A percentile compares a stretch with the other conserved stretches of the same genome.
Evolutionary conservation across 2,888 invertebrate genomes (phyloP).

Genomic region (Cantharis rufa): DNA sequence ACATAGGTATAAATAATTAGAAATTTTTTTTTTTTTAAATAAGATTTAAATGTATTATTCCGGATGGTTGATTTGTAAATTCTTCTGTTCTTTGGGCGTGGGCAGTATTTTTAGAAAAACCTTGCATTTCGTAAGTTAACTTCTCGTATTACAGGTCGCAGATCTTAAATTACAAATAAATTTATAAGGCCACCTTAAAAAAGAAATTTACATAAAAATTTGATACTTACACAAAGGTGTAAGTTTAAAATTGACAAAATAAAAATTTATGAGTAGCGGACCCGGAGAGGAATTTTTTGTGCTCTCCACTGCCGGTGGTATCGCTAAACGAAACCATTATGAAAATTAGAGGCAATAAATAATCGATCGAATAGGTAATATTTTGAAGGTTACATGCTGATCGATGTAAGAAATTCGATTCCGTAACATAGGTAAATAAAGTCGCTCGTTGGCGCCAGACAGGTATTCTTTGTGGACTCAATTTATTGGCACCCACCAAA

Average conservation of each 20-base stretch:
- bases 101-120: background rate
- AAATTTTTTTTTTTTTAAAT: too few relatives aligned
- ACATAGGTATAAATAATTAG: too few relatives aligned
- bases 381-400: conserved; percentile 8
- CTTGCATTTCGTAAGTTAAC: background rate
- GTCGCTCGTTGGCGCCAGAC: conserved; percentile 12
- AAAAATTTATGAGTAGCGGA: background rate
- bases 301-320: background rate
- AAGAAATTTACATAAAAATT: background rate
- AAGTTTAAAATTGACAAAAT: background rate
- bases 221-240: background rate
- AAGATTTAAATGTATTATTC: too few relatives aligned
- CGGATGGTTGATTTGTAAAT: background rate
- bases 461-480: conserved; percentile 17
- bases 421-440: conserved; percentile 10
- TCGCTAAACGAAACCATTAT: background rate
- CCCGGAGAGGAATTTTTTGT: background rate
- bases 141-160: background rate
- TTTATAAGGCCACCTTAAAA: background rate
- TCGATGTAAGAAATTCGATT: conserved; percentile 18
- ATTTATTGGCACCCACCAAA: conserved; percentile 18
- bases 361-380: background rate
- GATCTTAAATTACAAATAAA: background rate
- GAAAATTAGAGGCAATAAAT: background rate
- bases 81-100: background rate